Base-by-base conservation (phyloP, 2,888 invertebrate species). In the Ichneumoninae sp. region DNA sequence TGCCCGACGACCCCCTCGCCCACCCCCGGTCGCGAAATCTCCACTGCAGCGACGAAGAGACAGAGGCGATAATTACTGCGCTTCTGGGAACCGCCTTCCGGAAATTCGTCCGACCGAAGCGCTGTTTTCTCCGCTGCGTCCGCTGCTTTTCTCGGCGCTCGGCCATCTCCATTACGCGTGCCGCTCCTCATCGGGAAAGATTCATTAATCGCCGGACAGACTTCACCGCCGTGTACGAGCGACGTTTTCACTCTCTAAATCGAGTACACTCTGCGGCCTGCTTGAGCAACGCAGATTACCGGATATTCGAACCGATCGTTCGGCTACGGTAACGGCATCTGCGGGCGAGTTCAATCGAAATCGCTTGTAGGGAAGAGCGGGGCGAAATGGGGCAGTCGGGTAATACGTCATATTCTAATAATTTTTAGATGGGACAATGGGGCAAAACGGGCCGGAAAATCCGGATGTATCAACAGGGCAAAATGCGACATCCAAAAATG, bases 51-150 rank as follows among this genome's bases (percentile, higher is more conserved):
- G 30, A 52, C 69, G 30, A 73, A 60, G 63, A 47, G 33, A 73
- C 76, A 52, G 73, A 40, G 60, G 69, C 73, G 81, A 84, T 84
- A 84, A 84, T 81, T 84, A 81, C 77, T 69, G 54, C 52, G 66
- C 71, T 44, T 60, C 70, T 71, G 66, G 30, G 57, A 76, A 66
- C 68, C 68, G 30, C 57, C 57, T 44, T 60, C 66, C 81, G 81
- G 63, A 84, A 84, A 81, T 84, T 81, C 83, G 73, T 85, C 60
- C 54, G 76, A 5, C 68, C 19, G 57, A 57, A 68, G 63, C 52
- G 50, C 73, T 50, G 68, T 68, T 57, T 70, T 85, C 80, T 73
- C 70, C 65, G 66, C 68, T 54, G 63, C 52, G 69, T 70, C n/a
- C n/a, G n/a, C n/a, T n/a, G n/a, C 63, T 66, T 57, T 63, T 19